Conservation (phyloP, 2,797 vertebrate species). For the Danio tinwini region DNA sequence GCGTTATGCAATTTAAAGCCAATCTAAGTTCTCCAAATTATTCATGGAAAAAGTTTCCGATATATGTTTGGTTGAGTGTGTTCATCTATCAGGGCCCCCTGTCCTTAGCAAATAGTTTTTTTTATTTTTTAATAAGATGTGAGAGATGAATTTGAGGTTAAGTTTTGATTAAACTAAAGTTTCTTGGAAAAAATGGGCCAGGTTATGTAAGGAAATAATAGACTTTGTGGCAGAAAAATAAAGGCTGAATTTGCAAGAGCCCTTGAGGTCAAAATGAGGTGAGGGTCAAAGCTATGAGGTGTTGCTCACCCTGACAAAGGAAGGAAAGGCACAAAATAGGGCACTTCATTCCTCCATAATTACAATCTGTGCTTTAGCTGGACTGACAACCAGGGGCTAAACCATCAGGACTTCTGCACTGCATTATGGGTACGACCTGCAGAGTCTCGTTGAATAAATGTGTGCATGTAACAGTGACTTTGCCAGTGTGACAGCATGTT, state of each 20-base stretch:
- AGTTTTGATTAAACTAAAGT: background rate
- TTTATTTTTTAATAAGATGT: conserved; percentile 21
- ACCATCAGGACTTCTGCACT: conserved; percentile 14
- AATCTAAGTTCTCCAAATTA: conserved; percentile 50
- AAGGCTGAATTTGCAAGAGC: background rate
- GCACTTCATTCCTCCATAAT: conserved; percentile 5
- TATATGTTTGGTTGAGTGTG: conserved; percentile 32
- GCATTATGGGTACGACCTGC: conserved; percentile 25
- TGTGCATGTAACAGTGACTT: background rate
- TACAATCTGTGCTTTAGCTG: conserved; percentile 22
- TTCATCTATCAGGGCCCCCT: conserved; percentile 12
- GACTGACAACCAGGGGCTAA: conserved; percentile 27
- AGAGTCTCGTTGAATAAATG: conserved; percentile 1
- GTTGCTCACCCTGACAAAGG: background rate
- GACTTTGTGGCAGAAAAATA: background rate
- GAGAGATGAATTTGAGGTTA: conserved; percentile 8
- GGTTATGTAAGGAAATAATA: background rate
- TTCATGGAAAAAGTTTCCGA: conserved; percentile 47
- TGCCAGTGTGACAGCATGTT: conserved; percentile 10
- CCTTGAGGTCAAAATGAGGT: conserved; percentile 16
- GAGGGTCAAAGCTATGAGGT: background rate
- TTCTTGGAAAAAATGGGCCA: background rate
- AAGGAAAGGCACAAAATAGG: background rate
- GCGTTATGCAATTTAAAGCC: conserved; percentile 34
- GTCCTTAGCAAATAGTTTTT: conserved; percentile 15